Evolutionary conservation across 2,888 invertebrate species (phyloP).

Genomic region (Eledona agricola): DNA sequence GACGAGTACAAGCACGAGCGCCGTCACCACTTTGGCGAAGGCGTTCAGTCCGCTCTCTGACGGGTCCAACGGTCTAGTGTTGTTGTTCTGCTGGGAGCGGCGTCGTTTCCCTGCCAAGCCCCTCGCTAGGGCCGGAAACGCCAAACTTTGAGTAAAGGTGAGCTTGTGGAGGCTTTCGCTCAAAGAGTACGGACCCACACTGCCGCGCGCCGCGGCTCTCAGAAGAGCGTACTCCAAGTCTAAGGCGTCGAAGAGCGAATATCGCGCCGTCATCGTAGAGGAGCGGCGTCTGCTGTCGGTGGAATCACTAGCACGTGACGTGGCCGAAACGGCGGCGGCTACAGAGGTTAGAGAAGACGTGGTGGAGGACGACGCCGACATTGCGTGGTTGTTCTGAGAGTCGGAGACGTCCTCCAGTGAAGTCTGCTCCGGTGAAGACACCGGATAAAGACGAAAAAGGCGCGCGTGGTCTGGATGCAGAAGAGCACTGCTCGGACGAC

Average conservation of each 20-base stretch:
- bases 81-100: slow-evolving; percentile 64
- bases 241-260: slow-evolving; percentile 75
- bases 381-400: slow-evolving; percentile 56
- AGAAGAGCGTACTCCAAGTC: slow-evolving; percentile 76
- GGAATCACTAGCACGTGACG: slow-evolving; percentile 55
- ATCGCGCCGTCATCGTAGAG: slow-evolving; percentile 69
- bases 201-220: slow-evolving; percentile 74
- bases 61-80: slow-evolving; percentile 68
- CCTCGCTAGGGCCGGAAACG: slow-evolving; percentile 76
- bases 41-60: slow-evolving; percentile 74
- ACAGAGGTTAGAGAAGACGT: slow-evolving; percentile 69
- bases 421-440: slow-evolving; percentile 61
- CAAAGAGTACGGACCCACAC: slow-evolving; percentile 75
- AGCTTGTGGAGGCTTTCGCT: slow-evolving; percentile 77
- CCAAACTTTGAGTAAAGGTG: slow-evolving; percentile 77
- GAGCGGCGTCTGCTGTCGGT: slow-evolving; percentile 65
- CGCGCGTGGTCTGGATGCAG: slow-evolving; percentile 77
- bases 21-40: slow-evolving; percentile 76
- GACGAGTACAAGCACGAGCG: slow-evolving; percentile 73
- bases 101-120: slow-evolving; percentile 72
- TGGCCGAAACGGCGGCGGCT: slow-evolving; percentile 57
- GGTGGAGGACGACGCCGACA: slow-evolving; percentile 66
- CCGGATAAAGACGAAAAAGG: slow-evolving; percentile 63
- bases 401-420: slow-evolving; percentile 64
- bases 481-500: slow-evolving; percentile 68